A percentile compares a stretch with the other conserved stretches of the same genome.
These are phyloP conservation scores for Rhinoderma darwinii DNA, from an alignment of 2,113 vertebrate genomes.

Conservation along the genomic window DNA sequence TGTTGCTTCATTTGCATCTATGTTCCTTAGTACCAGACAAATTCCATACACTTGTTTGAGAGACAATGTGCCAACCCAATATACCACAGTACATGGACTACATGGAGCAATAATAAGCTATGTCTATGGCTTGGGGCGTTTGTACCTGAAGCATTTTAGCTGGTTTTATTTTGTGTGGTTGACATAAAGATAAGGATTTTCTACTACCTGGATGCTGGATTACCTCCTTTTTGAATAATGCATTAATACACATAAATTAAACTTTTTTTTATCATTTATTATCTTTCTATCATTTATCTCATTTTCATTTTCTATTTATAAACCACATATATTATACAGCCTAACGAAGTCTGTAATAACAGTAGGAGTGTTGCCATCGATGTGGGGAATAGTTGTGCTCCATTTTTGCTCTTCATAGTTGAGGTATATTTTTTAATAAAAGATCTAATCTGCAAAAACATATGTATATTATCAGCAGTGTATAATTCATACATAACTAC, in stretches of 20 bases:
- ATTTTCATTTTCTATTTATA: background rate
- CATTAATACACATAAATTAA: background rate
- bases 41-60: background rate
- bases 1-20: too few species aligned
- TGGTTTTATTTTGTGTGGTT: too few species aligned
- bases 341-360: slow-evolving; percentile 11
- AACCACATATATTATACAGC: background rate
- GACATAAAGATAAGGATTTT: too few species aligned
- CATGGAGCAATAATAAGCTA: too few species aligned
- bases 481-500: background rate
- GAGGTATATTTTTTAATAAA: background rate
- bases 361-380: background rate
- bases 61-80: too few species aligned
- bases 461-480: background rate
- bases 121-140: too few species aligned
- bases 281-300: background rate
- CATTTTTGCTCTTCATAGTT: background rate
- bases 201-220: too few species aligned
- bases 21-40: background rate
- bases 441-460: background rate
- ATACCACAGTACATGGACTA: too few species aligned
- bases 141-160: too few species aligned
- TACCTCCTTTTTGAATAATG: too few species aligned
- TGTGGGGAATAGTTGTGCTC: background rate
- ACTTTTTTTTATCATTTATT: background rate